Conservation (phyloP, 2,113 vertebrate species). For the Ranitomeya imitator region DNA sequence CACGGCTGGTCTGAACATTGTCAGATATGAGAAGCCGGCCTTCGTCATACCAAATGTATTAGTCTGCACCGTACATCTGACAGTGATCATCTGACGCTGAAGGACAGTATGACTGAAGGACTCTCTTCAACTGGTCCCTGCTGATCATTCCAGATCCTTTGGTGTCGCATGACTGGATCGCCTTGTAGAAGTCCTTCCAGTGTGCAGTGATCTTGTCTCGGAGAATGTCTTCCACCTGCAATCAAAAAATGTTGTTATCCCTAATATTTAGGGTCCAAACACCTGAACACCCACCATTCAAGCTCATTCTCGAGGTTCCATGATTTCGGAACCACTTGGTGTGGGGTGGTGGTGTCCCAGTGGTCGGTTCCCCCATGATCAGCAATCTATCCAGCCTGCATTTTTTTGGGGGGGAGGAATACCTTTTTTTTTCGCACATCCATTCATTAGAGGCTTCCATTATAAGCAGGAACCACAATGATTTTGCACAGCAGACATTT, state of each 20-base stretch:
- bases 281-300: too few species aligned
- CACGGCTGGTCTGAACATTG: not conserved
- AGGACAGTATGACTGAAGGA: constrained; percentile 62
- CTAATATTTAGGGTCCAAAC: too few species aligned
- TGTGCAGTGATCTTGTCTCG: constrained; percentile 62
- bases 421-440: too few species aligned
- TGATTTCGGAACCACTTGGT: too few species aligned
- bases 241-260: not conserved
- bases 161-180: constrained; percentile 63
- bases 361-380: too few species aligned
- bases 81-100: constrained; percentile 65
- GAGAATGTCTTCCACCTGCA: constrained; percentile 65
- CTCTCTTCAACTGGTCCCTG: constrained; percentile 64
- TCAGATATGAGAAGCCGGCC: not conserved
- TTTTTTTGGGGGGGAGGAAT: too few species aligned
- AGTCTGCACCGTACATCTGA: constrained; percentile 63
- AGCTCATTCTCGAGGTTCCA: too few species aligned
- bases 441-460: too few species aligned
- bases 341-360: too few species aligned
- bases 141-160: constrained; percentile 55
- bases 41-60: not conserved
- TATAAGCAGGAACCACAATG: too few species aligned
- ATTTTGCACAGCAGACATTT: too few species aligned
- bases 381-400: too few species aligned
- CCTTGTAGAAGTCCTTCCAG: constrained; percentile 58